These are phyloP conservation scores for Leptosomus discolor DNA, from an alignment of 2,113 vertebrate genomes.

Conservation along the genomic window DNA sequence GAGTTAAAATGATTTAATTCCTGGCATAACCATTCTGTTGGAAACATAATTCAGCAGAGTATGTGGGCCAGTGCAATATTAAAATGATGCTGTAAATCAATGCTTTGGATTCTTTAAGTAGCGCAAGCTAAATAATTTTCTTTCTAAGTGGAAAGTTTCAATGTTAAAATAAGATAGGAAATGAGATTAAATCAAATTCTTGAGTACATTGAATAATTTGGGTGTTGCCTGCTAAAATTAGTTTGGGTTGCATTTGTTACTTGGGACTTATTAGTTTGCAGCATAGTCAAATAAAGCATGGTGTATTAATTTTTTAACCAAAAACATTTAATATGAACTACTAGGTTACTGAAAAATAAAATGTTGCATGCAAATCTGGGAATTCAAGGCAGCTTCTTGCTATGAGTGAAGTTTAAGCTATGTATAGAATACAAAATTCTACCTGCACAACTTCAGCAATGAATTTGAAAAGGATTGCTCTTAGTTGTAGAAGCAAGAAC, in stretches of 20 bases:
- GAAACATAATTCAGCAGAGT: neutral
- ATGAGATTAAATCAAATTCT: neutral
- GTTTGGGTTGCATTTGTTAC: neutral
- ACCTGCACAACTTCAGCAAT: neutral
- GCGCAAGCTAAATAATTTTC: neutral
- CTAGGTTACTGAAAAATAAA: neutral
- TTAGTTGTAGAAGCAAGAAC: neutral
- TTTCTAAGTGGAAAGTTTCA: neutral
- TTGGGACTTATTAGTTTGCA: neutral
- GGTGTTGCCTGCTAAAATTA: neutral
- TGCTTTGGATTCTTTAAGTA: neutral
- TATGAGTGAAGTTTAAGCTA: neutral
- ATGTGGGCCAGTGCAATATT: neutral
- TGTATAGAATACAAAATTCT: neutral
- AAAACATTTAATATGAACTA: neutral
- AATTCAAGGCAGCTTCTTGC: neutral
- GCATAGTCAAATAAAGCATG: neutral
- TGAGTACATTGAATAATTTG: neutral
- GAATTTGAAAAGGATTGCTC: neutral
- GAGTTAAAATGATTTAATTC: neutral
- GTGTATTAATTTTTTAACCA: neutral
- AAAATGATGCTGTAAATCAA: neutral
- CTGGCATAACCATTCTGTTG: neutral
- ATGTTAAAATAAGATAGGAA: constrained; percentile 2
- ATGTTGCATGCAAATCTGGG: neutral